Evolutionary conservation across 2,797 vertebrate genomes (phyloP), one percentile per base, ranked within the genome.

Genomic region (Heterohyrax brucei): DNA sequence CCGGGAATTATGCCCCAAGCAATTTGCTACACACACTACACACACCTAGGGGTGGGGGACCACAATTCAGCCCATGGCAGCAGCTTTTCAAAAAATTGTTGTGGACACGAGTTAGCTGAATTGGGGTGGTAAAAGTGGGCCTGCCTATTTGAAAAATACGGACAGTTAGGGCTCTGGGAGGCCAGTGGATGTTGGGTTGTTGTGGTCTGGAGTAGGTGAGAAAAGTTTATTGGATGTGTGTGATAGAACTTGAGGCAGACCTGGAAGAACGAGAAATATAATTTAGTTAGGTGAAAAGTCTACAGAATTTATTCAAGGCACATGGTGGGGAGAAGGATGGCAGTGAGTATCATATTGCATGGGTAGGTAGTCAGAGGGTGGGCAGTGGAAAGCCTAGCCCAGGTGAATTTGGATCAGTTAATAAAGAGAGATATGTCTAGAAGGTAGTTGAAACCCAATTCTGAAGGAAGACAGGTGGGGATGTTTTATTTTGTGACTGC

Each of bases 351-450:
- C 13, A 44, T 44, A 2, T 62, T 44, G 18, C 59, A 61, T 61
- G 3, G 3, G 0, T 13, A 30, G 8, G 1, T 46, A 28, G 44
- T 28, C 7, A 53, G 61, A n/a, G 14, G 33, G 12, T 33, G 28
- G 28, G 64, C 10, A 30, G 0, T 87, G 48, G 30, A 75, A 61
- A 73, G 30, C 59, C n/a, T 46, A n/a, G 13, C 48, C 78, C 33
- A 13, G 10, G 44, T 33, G 46, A 26, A 7, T 44, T 64, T 62
- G 30, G 56, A n/a, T 73, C 44, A 21, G 28, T 24, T 26, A 68
- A 75, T n/a, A 9, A 33, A 44, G 83, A 21, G 50, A 53, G 56
- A 22, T 7, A 10, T 22, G n/a, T 46, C 50, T 76, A 0, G 16
- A 62, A 26, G 48, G 7, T 4, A 4, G 26, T 10, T 61, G 50